phyloP scores from a whole-genome alignment of 2,113 vertebrate species.

The Meleagris gallopavo region DNA sequence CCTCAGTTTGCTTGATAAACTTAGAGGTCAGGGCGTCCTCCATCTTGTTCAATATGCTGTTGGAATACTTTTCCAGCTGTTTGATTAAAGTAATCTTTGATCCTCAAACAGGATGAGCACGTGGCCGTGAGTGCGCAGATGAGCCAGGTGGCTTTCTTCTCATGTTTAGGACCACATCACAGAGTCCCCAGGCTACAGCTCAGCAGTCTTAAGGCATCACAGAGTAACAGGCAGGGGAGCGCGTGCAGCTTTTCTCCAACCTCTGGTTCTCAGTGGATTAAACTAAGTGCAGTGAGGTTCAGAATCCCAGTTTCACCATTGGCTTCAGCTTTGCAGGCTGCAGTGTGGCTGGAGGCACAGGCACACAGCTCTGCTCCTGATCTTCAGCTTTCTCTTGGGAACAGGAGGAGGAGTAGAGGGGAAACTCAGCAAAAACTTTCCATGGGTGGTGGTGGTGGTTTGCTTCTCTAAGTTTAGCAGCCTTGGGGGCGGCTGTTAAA shows the following conservation, averaged over 20 bases:
- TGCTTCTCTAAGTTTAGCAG: conserved; percentile 61
- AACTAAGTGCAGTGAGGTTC: background rate
- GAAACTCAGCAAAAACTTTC: conserved; percentile 4
- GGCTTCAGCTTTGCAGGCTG: background rate
- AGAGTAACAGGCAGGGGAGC: background rate
- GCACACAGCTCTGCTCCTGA: background rate
- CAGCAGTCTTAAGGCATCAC: background rate
- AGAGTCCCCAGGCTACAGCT: background rate
- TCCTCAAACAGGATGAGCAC: background rate
- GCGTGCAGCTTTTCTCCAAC: background rate
- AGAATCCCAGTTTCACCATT: background rate
- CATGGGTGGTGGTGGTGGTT: background rate
- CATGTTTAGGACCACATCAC: background rate
- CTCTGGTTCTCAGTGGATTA: background rate
- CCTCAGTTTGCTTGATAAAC: background rate
- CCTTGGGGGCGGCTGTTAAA: conserved; percentile 39
- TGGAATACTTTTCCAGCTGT: background rate
- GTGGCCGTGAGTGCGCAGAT: background rate
- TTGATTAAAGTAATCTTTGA: background rate
- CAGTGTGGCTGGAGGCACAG: background rate
- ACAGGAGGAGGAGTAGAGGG: background rate
- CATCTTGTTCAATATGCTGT: background rate
- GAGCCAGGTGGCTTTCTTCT: background rate
- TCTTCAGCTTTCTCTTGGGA: background rate
- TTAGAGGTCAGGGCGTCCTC: background rate